Evolutionary conservation across 30 jellyfish, hydroid and myxozoan species (phyloP), one percentile per base, ranked within the genome.

Genomic region (Aurelia sp.): DNA sequence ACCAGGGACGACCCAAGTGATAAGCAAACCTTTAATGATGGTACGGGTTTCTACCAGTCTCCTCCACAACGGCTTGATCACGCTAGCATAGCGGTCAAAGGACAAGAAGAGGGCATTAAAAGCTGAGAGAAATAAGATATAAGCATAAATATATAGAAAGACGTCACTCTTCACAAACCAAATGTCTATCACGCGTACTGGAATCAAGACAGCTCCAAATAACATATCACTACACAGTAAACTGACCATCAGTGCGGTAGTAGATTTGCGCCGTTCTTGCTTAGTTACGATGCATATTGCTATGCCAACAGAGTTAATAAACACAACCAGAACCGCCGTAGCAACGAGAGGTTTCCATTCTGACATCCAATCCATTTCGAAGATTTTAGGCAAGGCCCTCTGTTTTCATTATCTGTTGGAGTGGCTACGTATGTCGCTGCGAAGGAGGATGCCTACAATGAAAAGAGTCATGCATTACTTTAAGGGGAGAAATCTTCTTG

Each of bases 81-180:
- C 80, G 63, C 86, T 69, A 7, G 86, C 86, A 65, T 83, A 83
- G 92, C 92, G 92, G 20, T 83, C 92, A 31, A 83, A 63, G 17
- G 92, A 67, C 44, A 83, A 79, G 64, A 41, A 83, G 53, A 83
- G 66, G 11, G 92, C 74, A 20, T 83, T 83, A 41, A 83, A 83
- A 3, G 86, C 92, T 13, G 92, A 83, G 41, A 83, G 80, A 31
- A 83, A 72, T 27, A 83, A 24, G 51, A 83, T 4, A 71, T 69
- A 83, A 19, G 92, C 92, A 44, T 83, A 83, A 12, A 83, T 44
- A 74, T 83, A 83, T 1, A 44, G 72, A 63, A 83, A 83, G 4
- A 71, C 86, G 61, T 16, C 71, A 24, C 41, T 27, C 15, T 82
- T 50, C 10, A 68, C 22, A n/a, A 17, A 7, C 67, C 80, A 69